Conservation (phyloP, 1,140 invertebrate genomes). For the Drosophila yakuba region DNA sequence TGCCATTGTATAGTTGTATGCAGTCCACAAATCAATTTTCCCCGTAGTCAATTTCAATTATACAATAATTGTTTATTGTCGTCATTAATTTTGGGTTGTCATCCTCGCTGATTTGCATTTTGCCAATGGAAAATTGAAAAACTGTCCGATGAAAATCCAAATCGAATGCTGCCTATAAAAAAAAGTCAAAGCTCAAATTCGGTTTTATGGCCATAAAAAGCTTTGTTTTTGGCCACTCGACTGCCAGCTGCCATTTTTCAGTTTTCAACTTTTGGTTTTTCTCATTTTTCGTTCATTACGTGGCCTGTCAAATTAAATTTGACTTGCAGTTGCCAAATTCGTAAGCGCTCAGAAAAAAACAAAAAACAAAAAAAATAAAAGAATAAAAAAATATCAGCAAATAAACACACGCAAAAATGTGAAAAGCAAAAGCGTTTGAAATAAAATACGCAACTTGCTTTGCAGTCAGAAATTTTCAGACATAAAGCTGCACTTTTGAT, state of each 20-base stretch:
- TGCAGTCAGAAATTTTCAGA: neutral
- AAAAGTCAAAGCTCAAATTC: conserved; percentile 39
- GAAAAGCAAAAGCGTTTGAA: conserved; percentile 3
- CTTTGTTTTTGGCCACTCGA: conserved; percentile 60
- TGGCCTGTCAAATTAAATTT: conserved; percentile 74
- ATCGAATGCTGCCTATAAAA: conserved; percentile 14
- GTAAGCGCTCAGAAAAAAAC: conserved; percentile 40
- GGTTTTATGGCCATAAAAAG: conserved; percentile 73
- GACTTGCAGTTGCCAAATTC: conserved; percentile 76
- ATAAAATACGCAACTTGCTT: conserved; percentile 20
- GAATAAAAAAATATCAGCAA: conserved; percentile 25
- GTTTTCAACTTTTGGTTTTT: conserved; percentile 42
- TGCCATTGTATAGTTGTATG: conserved; percentile 22
- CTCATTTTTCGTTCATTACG: conserved; percentile 58
- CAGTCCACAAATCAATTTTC: conserved; percentile 47
- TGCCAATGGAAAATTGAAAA: conserved; percentile 28
- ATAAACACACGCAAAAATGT: conserved; percentile 7
- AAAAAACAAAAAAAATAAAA: neutral
- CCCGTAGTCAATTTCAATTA: conserved; percentile 41
- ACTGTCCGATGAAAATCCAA: conserved; percentile 27
- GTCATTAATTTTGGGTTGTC: conserved; percentile 45
- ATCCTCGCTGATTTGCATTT: conserved; percentile 40
- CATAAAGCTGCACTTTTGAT: conserved; percentile 43
- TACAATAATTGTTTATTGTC: conserved; percentile 62
- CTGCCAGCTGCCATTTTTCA: conserved; percentile 62